These are phyloP conservation scores for Athalia circularis DNA, from an alignment of 2,888 invertebrate species.

Conservation along the genomic window DNA sequence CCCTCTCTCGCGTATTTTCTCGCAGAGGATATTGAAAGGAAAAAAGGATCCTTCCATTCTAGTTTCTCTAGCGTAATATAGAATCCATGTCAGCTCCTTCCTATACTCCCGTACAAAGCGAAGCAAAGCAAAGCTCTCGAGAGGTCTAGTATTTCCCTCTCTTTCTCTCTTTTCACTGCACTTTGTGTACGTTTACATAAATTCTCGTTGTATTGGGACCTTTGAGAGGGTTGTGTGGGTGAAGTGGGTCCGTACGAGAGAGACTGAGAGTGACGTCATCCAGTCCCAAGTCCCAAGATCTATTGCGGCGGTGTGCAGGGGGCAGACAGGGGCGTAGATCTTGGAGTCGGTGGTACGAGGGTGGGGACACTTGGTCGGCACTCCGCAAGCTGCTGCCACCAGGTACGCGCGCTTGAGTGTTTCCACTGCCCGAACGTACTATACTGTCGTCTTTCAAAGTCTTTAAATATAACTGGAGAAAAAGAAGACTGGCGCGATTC, in stretches of 20 bases:
- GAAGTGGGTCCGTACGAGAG: conserved; percentile 62
- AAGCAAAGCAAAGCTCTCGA: conserved; percentile 47
- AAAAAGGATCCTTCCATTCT: conserved; percentile 8
- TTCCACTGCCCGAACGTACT: conserved; percentile 13
- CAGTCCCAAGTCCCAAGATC: conserved; percentile 59
- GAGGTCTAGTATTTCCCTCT: conserved; percentile 1
- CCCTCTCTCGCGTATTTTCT: too few relatives aligned
- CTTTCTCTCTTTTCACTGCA: conserved; percentile 51
- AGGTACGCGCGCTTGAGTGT: conserved; percentile 66
- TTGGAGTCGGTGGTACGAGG: conserved; percentile 55
- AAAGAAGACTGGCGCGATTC: too few relatives aligned
- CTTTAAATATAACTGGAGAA: not conserved
- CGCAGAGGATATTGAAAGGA: too few relatives aligned
- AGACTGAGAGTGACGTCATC: conserved; percentile 61
- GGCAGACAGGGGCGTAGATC: conserved; percentile 52
- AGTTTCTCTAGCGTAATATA: conserved; percentile 12
- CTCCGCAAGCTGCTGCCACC: conserved; percentile 66
- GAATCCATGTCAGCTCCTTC: not conserved
- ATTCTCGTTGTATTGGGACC: not conserved
- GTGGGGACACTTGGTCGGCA: conserved; percentile 69
- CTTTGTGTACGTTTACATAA: conserved; percentile 45
- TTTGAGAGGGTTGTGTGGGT: conserved; percentile 53
- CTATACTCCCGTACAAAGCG: conserved; percentile 9
- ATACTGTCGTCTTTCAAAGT: conserved; percentile 24
- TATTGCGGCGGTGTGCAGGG: conserved; percentile 54